Base-by-base conservation (phyloP, 2,888 invertebrate species). In the Caenorhabditis plicata region DNA sequence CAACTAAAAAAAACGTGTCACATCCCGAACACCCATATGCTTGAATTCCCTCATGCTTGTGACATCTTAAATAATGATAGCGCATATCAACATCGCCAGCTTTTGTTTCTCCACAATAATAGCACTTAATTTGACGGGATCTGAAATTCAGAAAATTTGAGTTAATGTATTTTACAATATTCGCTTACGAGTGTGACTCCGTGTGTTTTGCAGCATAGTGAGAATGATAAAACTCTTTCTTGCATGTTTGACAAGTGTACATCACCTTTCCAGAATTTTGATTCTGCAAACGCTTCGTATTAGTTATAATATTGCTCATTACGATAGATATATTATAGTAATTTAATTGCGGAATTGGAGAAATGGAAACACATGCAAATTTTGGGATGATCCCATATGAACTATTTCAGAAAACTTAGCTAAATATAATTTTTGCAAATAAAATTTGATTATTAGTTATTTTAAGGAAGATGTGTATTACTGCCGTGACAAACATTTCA, bases 101-200 rank as follows among this genome's bases (percentile, higher is more conserved):
- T 20, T 49, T 44, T 11, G 45, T 40, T 17, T 48, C 48, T 15
- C 58, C 58, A 41, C 58, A 58, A 27, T 58, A 58, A 25, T 44
- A 58, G 32, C 58, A 58, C 23, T 25, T 5, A 27, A 52, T 39
- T 29, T 36, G 58, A 19, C 8, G 11, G 19, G 27, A 11, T 3
- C 42, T 42, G 42, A n/a, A 42, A 41, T 20, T 33, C 5, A 33
- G 5, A 5, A 33, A 5, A n/a, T 23, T 38, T 3, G 22, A 19
- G 38, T 3, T 17, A 2, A 15, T 23, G 22, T 4, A 4, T 36
- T 22, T 3, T 7, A 2, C n/a, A 38, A 38, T 4, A 17, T 23
- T 36, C n/a, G 33, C 48, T 40, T 23, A 57, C 57, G n/a, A 22
- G 25, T 57, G 57, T 22, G 22, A 20, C 26, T 57, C 51, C 11